phyloP scores from a whole-genome alignment of 2,888 invertebrate species.

The Tenthredo distinguenda region DNA sequence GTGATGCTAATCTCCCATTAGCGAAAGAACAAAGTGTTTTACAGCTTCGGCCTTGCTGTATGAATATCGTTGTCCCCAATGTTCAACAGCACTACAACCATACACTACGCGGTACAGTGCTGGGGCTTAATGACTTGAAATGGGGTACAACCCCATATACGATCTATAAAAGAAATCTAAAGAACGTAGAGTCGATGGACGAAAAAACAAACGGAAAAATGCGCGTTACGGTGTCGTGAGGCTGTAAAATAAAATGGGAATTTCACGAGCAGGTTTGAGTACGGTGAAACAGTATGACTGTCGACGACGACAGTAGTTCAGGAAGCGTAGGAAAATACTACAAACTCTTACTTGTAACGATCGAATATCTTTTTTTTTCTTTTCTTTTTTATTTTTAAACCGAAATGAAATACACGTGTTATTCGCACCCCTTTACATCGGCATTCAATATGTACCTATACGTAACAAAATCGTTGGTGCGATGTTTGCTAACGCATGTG shows the following conservation, averaged over 20 bases:
- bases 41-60: constrained; percentile 25
- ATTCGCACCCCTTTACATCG: background rate
- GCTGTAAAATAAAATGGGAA: background rate
- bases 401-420: background rate
- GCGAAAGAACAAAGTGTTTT: constrained; percentile 53
- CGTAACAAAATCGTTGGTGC: background rate
- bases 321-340: background rate
- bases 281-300: background rate
- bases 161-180: background rate
- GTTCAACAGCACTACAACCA: background rate
- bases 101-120: background rate
- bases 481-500: background rate
- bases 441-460: background rate
- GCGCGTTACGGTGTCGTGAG: background rate
- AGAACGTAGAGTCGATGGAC: background rate
- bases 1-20: constrained; percentile 53
- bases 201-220: background rate
- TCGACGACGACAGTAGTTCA: background rate
- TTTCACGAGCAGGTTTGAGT: background rate
- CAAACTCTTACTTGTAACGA: background rate
- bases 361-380: background rate
- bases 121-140: constrained; percentile 18
- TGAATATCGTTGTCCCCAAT: constrained; percentile 8
- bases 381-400: background rate
- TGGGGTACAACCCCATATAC: constrained; percentile 7